phyloP scores from a whole-genome alignment of 2,888 invertebrate genomes.

The Xestia xanthographa region DNA sequence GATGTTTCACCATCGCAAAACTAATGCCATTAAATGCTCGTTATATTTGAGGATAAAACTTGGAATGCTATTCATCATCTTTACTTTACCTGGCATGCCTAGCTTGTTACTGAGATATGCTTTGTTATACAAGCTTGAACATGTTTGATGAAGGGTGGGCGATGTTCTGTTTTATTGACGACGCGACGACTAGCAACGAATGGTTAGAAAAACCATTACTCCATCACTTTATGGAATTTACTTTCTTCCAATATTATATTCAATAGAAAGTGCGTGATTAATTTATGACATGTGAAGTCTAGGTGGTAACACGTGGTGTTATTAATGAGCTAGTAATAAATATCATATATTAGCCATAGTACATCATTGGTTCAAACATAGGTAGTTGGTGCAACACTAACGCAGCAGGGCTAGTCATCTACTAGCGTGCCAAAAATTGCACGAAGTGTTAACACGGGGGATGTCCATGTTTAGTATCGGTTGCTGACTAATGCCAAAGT shows the following conservation, averaged over 20 bases:
- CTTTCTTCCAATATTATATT: slow-evolving; percentile 5
- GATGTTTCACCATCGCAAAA: slow-evolving; percentile 38
- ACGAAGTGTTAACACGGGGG: slow-evolving; percentile 18
- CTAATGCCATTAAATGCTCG: slow-evolving; percentile 45
- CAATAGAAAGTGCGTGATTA: slow-evolving; percentile 5
- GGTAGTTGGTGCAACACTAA: background rate
- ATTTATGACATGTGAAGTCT: background rate
- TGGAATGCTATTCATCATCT: slow-evolving; percentile 44
- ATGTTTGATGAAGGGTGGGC: background rate
- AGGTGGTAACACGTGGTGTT: background rate
- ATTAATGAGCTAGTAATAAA: slow-evolving; percentile 13
- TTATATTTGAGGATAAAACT: slow-evolving; percentile 45
- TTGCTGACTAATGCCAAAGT: slow-evolving; percentile 42
- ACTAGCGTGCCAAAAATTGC: slow-evolving; percentile 32
- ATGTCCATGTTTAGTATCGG: slow-evolving; percentile 43
- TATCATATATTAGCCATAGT: background rate
- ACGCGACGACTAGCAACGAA: slow-evolving; percentile 1
- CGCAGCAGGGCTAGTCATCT: slow-evolving; percentile 9
- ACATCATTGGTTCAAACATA: background rate
- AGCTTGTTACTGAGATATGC: slow-evolving; percentile 1
- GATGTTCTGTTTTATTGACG: background rate
- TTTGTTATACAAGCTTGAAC: background rate
- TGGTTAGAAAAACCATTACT: background rate
- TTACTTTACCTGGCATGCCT: slow-evolving; percentile 25
- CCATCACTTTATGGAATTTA: background rate